Evolutionary conservation across 1,140 invertebrate species (phyloP), one percentile per base, ranked within the genome.

Genomic region (Trichogramma pretiosum): DNA sequence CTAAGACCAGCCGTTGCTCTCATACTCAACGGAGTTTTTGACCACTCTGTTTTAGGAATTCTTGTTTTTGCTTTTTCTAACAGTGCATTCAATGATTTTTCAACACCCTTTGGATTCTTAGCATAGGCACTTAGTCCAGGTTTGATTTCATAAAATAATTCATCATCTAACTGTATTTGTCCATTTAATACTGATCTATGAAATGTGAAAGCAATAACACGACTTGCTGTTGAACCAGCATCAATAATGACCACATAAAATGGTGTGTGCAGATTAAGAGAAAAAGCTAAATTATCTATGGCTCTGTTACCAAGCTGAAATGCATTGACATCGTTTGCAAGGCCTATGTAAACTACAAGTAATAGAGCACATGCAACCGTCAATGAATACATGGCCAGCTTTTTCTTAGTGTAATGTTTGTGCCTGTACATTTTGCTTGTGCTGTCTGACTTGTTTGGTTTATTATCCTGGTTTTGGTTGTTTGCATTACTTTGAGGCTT

Each of bases 191-290:
- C 62, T 5, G 84, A 83, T 53, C 82, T 76, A 59, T 86, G 81
- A 69, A 97, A 97, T 52, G 84, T 84, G 63, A 92, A 97, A 0
- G 92, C 87, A 54, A 94, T 75, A 10, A 97, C 80, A 48, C 94
- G 78, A 37, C 90, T 90, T 1, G 93, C 95, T 0, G 95, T 98
- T 18, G 90, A 94, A 11, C 94, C 94, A 1, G 93, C 93, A 74
- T 98, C 94, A 48, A 98, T 89, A 34, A 98, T 83, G n/a, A 94
- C 85, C 0, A 89, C 89, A 74, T 93, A 85, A 45, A 88, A 83
- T 21, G 80, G 76, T 48, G 84, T 72, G 50, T 68, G 69, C 3
- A 69, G 39, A 54, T 66, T 70, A 3, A 72, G 57, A 0, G 64
- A 67, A 13, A 65, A 59, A 0, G 63, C 67, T 21, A 72, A 21